Evolutionary conservation across 2,888 invertebrate species (phyloP).

Genomic region (Euzophera pinguis): DNA sequence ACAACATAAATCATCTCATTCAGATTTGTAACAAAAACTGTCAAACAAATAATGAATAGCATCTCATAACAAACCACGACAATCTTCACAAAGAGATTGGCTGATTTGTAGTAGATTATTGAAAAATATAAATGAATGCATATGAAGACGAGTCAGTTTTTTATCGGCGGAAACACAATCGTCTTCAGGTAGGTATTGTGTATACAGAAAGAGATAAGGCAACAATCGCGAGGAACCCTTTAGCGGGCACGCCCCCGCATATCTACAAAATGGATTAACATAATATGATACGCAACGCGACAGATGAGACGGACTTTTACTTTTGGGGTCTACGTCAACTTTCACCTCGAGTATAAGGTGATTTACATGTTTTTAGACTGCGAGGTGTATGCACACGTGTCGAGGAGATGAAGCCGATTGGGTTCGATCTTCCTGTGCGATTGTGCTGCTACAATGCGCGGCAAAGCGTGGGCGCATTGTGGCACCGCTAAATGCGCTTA

Average conservation of each 20-base stretch:
- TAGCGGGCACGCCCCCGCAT: constrained; percentile 42
- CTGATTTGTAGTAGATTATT: constrained; percentile 65
- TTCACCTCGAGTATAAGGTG: constrained; percentile 70
- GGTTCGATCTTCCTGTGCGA: constrained; percentile 58
- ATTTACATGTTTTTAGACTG: constrained; percentile 59
- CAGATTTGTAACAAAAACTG: constrained; percentile 45
- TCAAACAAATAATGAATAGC: constrained; percentile 57
- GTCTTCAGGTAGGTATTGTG: constrained; percentile 43
- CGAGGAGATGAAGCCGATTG: constrained; percentile 34
- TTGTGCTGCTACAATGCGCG: constrained; percentile 53
- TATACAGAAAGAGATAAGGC: constrained; percentile 47
- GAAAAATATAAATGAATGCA: constrained; percentile 53
- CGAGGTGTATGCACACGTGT: constrained; percentile 33
- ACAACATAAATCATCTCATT: constrained; percentile 58
- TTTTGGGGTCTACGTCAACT: constrained; percentile 70
- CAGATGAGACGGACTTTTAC: constrained; percentile 74
- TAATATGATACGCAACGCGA: constrained; percentile 52
- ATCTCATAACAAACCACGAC: constrained; percentile 41
- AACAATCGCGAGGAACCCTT: constrained; percentile 55
- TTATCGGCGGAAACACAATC: constrained; percentile 57
- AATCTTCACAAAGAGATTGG: constrained; percentile 52
- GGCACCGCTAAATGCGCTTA: constrained; percentile 27
- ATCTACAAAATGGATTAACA: constrained; percentile 51
- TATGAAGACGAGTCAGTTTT: constrained; percentile 47
- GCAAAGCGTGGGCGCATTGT: constrained; percentile 61